These are phyloP conservation scores for Beaufortia kweichowensis DNA, from an alignment of 2,113 vertebrate genomes.

Conservation along the genomic window DNA sequence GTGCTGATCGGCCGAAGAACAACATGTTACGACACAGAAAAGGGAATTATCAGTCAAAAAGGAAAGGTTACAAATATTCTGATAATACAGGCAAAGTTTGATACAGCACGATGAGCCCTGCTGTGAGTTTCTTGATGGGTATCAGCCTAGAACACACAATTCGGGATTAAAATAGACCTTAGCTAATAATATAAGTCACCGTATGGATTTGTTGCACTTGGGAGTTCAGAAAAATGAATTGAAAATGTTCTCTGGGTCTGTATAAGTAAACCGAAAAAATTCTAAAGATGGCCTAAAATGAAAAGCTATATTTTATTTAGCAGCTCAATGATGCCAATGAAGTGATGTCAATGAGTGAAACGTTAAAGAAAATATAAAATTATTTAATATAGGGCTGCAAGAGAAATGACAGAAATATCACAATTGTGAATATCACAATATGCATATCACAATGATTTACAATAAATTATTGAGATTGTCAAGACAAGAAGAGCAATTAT, in stretches of 20 bases:
- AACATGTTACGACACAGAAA: not conserved
- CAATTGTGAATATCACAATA: too few species aligned
- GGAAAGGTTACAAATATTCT: constrained; percentile 26
- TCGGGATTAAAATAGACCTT: constrained; percentile 8
- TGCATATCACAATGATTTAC: too few species aligned
- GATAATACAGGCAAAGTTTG: not conserved
- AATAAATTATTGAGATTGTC: too few species aligned
- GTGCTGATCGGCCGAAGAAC: constrained; percentile 7
- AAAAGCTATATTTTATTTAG: too few species aligned
- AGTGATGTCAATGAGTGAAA: too few species aligned
- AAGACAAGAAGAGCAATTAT: too few species aligned
- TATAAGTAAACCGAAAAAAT: too few species aligned
- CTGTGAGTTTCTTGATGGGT: not conserved
- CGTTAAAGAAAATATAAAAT: too few species aligned
- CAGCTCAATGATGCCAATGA: too few species aligned
- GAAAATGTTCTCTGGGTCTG: not conserved
- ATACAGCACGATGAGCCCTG: not conserved
- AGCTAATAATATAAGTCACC: not conserved
- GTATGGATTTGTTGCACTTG: not conserved
- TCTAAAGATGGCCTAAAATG: too few species aligned
- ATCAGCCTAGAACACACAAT: not conserved
- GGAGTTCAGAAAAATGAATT: not conserved
- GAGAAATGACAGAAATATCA: too few species aligned
- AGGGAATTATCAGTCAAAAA: not conserved
- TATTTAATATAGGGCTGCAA: too few species aligned